Base-by-base conservation (phyloP, 2,113 vertebrate genomes). In the Labeo catla region DNA sequence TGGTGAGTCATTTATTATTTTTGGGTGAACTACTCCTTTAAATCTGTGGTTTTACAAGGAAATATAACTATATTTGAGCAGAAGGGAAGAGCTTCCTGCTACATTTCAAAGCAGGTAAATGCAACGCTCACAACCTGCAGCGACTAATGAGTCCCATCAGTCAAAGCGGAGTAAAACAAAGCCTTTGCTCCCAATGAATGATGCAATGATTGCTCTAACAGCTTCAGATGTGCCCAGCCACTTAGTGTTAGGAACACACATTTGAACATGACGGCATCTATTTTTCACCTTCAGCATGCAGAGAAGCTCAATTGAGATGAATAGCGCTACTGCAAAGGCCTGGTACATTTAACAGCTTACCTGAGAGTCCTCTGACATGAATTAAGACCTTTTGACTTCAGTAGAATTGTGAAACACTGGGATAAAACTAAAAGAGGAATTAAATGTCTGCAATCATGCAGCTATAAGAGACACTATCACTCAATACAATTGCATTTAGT, bases 291-390 rank as follows among this genome's bases (percentile, higher is more conserved):
- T 85, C 82, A 23, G 57, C 21, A 82, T 45, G 77, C 72, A 90
- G 83, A 78, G 83, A 82, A 76, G 43, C 87, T 86, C 91, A 91
- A 92, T 92, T 89, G 88, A 91, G 90, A 94, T 87, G 63, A 91
- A 93, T 92, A 61, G 81, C 72, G 84, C 36, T 76, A 65, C 80
- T 81, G 73, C 63, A 84, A 57, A 47, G 63, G 82, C 57, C 85
- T 84, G 87, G 87, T 88, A 90, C 61, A 43, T 88, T 84, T 81
- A 87, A 87, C 81, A 81, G 81, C 1, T 81, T 89, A 91, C 85
- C 90, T 91, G 74, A 6, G 49, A 84, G 81, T 79, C 82, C 47
- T 45, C 23, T 47, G 85, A 88, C 81, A 87, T 91, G 89, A 90
- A 88, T 91, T 91, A 91, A 91, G 92, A 88, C 65, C 34, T 36